A percentile compares a stretch with the other conserved stretches of the same genome.
These are phyloP conservation scores for Apostichopus leukothele DNA, from an alignment of 53 echinoderm and acorn worm genomes.

Conservation along the genomic window DNA sequence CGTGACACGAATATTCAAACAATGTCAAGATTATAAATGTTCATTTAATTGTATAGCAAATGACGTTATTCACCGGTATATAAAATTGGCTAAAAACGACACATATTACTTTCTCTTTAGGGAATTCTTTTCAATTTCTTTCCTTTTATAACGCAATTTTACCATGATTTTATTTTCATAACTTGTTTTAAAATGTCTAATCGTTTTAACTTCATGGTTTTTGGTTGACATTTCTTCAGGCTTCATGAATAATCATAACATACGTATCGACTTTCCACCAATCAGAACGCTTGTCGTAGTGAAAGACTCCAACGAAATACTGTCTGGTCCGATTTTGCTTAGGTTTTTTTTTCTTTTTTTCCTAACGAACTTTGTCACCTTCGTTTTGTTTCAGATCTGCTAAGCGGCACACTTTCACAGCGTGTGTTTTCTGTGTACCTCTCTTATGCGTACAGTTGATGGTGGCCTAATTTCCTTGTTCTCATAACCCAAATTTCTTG, in stretches of 20 bases:
- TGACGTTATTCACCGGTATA: too few relatives aligned
- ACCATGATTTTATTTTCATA: too few relatives aligned
- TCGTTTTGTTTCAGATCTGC: slow-evolving; percentile 8
- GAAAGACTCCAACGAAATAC: background rate
- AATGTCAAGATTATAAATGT: too few relatives aligned
- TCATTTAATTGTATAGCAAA: too few relatives aligned
- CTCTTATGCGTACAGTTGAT: background rate
- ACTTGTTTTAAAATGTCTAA: too few relatives aligned
- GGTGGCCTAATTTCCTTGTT: slow-evolving; percentile 43
- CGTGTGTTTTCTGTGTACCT: slow-evolving; percentile 16
- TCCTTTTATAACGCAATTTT: too few relatives aligned
- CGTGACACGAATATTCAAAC: too few relatives aligned
- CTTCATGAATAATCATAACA: background rate
- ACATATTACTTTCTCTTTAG: too few relatives aligned
- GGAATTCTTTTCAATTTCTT: too few relatives aligned
- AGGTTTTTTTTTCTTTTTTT: background rate
- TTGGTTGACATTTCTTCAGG: too few relatives aligned
- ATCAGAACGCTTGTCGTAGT: background rate
- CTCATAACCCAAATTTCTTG: slow-evolving; percentile 45
- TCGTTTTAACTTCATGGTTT: too few relatives aligned
- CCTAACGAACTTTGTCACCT: slow-evolving; percentile 32
- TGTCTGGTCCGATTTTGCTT: background rate
- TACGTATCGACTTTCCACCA: background rate
- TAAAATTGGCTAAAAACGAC: too few relatives aligned
- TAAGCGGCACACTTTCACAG: slow-evolving; percentile 38